Evolutionary conservation across 2,113 vertebrate species (phyloP).

Genomic region (Uria aalge): DNA sequence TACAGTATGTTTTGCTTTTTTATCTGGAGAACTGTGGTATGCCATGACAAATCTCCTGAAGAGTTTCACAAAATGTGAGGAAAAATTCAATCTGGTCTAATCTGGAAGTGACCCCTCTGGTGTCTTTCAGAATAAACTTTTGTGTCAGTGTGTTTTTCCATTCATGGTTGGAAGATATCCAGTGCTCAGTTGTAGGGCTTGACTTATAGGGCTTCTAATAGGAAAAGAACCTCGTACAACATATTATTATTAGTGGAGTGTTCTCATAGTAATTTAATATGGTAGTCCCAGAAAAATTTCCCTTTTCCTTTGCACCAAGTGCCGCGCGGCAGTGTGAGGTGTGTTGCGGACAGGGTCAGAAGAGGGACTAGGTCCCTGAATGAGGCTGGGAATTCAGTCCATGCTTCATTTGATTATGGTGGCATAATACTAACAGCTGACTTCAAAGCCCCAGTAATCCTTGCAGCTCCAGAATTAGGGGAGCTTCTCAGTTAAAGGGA

Average conservation of each 20-base stretch:
- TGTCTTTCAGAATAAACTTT: conserved; percentile 42
- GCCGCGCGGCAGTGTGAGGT: not conserved
- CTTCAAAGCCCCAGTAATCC: not conserved
- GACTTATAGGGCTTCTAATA: conserved; percentile 8
- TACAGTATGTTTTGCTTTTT: not conserved
- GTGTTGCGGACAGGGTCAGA: not conserved
- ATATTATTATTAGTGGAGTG: not conserved
- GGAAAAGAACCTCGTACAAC: not conserved
- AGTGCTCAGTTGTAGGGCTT: conserved; percentile 33
- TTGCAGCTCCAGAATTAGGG: not conserved
- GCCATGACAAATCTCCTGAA: not conserved
- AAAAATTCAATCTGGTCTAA: conserved; percentile 31
- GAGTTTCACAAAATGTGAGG: conserved; percentile 19
- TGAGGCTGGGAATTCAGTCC: not conserved
- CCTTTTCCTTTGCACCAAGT: not conserved
- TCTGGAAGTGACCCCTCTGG: conserved; percentile 2
- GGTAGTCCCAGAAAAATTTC: not conserved
- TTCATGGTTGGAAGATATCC: conserved; percentile 14
- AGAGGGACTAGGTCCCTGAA: not conserved
- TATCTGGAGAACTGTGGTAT: conserved; percentile 11
- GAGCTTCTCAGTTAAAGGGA: not conserved
- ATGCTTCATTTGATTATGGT: not conserved
- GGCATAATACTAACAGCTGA: not conserved
- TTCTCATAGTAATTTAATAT: not conserved
- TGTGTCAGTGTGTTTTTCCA: not conserved